These are phyloP conservation scores for Tholera decimalis DNA, from an alignment of 2,888 invertebrate species.

Conservation along the genomic window DNA sequence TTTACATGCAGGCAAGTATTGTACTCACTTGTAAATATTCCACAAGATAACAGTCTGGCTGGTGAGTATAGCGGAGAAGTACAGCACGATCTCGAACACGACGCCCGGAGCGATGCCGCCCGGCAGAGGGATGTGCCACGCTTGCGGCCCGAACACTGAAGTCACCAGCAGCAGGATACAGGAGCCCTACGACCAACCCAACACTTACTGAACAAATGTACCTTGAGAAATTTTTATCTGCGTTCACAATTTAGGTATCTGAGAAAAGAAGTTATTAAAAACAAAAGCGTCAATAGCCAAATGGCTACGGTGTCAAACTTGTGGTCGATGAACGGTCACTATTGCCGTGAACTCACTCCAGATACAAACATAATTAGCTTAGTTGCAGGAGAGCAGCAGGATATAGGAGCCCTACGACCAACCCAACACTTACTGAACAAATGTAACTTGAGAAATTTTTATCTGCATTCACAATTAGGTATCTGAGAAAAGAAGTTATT, in stretches of 20 bases:
- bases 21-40: slow-evolving; percentile 95
- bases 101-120: slow-evolving; percentile 94
- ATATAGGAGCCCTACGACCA: slow-evolving; percentile 89
- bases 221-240: neutral
- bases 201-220: neutral
- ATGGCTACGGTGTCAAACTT: no score
- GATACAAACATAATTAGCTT: no score
- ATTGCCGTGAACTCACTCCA: no score
- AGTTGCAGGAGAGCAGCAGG: no score
- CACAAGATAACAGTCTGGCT: slow-evolving; percentile 97
- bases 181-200: slow-evolving; percentile 82
- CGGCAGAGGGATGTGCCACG: slow-evolving; percentile 96
- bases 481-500: neutral
- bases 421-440: neutral
- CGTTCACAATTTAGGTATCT: neutral
- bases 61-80: slow-evolving; percentile 95
- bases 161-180: slow-evolving; percentile 91
- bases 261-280: neutral
- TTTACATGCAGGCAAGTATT: neutral
- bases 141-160: slow-evolving; percentile 93
- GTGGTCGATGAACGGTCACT: no score
- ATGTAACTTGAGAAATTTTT: no score
- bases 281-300: no score
- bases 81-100: slow-evolving; percentile 96
- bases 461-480: no score